Evolutionary conservation across 2,797 vertebrate species (phyloP), one percentile per base, ranked within the genome.

Genomic region (Gorsachius magnificus): DNA sequence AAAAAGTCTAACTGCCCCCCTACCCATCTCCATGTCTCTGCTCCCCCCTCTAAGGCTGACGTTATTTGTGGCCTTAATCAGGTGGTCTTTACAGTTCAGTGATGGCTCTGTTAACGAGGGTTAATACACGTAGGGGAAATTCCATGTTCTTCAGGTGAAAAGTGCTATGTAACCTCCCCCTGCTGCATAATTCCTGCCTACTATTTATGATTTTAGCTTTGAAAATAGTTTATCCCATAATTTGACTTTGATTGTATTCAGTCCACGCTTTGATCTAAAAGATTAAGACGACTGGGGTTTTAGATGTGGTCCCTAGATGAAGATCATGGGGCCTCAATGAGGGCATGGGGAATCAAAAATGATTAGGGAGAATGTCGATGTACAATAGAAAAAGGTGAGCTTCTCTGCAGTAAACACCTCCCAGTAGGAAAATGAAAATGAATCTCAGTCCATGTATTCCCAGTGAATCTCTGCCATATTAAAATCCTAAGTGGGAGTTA

Each of bases 211-310:
- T 35, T 95, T 80, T 54, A 57, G 13, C 61, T 96, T 91, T 94
- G 69, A 83, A 91, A 93, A 78, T 45, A 64, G 61, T 88, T 93
- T 92, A 91, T 83, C 50, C 79, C 25, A 17, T 95, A 76, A 91
- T 91, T 88, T 92, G 75, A 43, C 79, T 94, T 89, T 18, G 36
- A 83, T n/a, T 50, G 10, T 91, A 56, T 89, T 94, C 78, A 88
- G 69, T 83, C 79, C 76, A 63, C 24, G 3, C 76, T 95, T 95
- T 81, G 79, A 89, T 97, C 69, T 95, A n/a, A 69, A 93, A 95
- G 75, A 68, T 87, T 88, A 84, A 70, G 70, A 81, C 9, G 16
- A 31, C 46, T 87, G 29, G 31, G n/a, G 35, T 83, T 94, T 94
- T 84, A 90, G 84, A 89, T 83, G 66, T 83, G 64, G 69, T 95